These are phyloP conservation scores for Cistogaster globosa DNA, from an alignment of 2,888 invertebrate genomes.

Conservation along the genomic window DNA sequence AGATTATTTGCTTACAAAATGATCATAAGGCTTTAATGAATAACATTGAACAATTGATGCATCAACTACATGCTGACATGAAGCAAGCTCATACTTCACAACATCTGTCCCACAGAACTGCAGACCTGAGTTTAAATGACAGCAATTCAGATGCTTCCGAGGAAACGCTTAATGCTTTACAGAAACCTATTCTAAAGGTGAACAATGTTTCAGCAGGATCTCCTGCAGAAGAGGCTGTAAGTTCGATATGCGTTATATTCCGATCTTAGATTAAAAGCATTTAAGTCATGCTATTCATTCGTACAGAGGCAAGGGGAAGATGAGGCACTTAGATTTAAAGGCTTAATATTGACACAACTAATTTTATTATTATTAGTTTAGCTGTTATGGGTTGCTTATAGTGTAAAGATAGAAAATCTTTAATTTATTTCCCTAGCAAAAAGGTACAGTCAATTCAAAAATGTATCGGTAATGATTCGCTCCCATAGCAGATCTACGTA, in stretches of 20 bases:
- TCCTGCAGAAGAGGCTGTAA: slow-evolving; percentile 92
- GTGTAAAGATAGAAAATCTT: too few relatives aligned
- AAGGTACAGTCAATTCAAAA: too few relatives aligned
- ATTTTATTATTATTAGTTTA: too few relatives aligned
- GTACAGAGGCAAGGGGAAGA: too few relatives aligned
- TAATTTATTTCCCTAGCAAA: too few relatives aligned
- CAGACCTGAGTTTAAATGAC: slow-evolving; percentile 74
- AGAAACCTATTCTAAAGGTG: slow-evolving; percentile 87
- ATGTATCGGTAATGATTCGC: too few relatives aligned
- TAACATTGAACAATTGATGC: slow-evolving; percentile 88
- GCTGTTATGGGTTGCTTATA: too few relatives aligned
- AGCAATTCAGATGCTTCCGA: slow-evolving; percentile 22
- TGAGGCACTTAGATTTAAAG: too few relatives aligned
- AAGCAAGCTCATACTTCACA: slow-evolving; percentile 74
- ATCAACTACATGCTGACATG: slow-evolving; percentile 85
- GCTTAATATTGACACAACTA: too few relatives aligned
- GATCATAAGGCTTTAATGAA: slow-evolving; percentile 93
- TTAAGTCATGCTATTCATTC: too few relatives aligned
- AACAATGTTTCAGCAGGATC: slow-evolving; percentile 89
- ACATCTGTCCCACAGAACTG: slow-evolving; percentile 75
- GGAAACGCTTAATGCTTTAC: neutral
- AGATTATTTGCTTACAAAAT: slow-evolving; percentile 95
- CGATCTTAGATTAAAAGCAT: too few relatives aligned
- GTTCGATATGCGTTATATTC: slow-evolving; percentile 73
- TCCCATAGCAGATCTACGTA: too few relatives aligned